Evolutionary conservation across 2,797 vertebrate species (phyloP).

Genomic region (Sciurus vulgaris): DNA sequence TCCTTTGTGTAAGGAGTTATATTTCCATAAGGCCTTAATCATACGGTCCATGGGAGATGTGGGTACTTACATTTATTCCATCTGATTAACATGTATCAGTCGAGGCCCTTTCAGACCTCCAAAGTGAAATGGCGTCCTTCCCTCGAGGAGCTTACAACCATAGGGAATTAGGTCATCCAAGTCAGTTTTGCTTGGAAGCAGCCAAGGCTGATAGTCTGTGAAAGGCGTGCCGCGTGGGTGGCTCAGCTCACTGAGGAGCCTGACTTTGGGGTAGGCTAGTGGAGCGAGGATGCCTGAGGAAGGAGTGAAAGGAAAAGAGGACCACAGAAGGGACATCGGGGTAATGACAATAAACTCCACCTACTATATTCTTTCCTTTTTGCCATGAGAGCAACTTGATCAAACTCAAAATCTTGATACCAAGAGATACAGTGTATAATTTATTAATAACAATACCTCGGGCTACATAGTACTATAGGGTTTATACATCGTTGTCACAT

Average conservation of each 20-base stretch:
- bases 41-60: background rate
- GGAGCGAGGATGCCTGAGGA: background rate
- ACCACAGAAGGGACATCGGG: background rate
- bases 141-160: background rate
- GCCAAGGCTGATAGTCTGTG: background rate
- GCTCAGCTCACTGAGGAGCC: background rate
- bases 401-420: background rate
- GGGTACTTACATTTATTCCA: background rate
- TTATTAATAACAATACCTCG: background rate
- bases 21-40: slow-evolving; percentile 21
- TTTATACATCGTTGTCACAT: background rate
- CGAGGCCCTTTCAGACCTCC: background rate
- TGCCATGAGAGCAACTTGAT: background rate
- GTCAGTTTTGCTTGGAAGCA: background rate
- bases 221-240: background rate
- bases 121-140: background rate
- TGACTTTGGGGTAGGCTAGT: background rate
- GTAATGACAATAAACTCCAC: background rate
- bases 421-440: background rate
- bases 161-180: background rate
- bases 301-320: background rate
- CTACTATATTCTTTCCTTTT: background rate
- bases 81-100: background rate
- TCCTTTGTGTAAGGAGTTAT: background rate
- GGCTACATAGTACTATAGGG: background rate